These are phyloP conservation scores for Nesidiocoris tenuis DNA, from an alignment of 2,888 invertebrate species.

Conservation along the genomic window DNA sequence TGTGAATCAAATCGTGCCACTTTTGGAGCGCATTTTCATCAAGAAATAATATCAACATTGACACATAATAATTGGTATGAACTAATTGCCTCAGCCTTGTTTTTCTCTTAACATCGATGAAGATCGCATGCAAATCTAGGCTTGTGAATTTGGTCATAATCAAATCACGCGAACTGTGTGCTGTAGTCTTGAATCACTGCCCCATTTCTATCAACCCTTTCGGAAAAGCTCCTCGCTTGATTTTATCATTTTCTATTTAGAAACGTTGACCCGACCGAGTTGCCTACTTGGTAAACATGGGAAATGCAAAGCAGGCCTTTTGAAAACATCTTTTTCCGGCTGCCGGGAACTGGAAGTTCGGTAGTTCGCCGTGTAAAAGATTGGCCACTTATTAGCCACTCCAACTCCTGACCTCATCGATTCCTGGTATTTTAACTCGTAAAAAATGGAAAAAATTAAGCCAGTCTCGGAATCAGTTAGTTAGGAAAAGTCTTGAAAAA, in stretches of 20 bases:
- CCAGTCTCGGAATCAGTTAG: too few relatives aligned
- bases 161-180: not conserved
- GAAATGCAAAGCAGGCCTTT: conserved; percentile 31
- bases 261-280: conserved; percentile 25
- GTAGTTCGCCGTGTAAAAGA: not conserved
- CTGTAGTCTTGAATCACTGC: not conserved
- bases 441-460: too few relatives aligned
- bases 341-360: conserved; percentile 6
- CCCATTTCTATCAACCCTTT: not conserved
- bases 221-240: conserved; percentile 8
- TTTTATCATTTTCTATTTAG: conserved; percentile 31
- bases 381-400: conserved; percentile 16
- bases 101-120: too few relatives aligned
- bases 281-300: conserved; percentile 38
- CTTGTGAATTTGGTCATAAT: too few relatives aligned
- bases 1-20: too few relatives aligned
- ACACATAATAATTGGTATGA: too few relatives aligned
- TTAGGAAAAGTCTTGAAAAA: too few relatives aligned
- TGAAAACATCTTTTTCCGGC: conserved; percentile 18
- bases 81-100: too few relatives aligned
- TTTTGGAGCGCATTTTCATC: too few relatives aligned
- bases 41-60: too few relatives aligned
- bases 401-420: conserved; percentile 2
- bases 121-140: too few relatives aligned
- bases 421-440: not conserved